Evolutionary conservation across 2,797 vertebrate genomes (phyloP), one percentile per base, ranked within the genome.

Genomic region (Toxotes lorentzi): DNA sequence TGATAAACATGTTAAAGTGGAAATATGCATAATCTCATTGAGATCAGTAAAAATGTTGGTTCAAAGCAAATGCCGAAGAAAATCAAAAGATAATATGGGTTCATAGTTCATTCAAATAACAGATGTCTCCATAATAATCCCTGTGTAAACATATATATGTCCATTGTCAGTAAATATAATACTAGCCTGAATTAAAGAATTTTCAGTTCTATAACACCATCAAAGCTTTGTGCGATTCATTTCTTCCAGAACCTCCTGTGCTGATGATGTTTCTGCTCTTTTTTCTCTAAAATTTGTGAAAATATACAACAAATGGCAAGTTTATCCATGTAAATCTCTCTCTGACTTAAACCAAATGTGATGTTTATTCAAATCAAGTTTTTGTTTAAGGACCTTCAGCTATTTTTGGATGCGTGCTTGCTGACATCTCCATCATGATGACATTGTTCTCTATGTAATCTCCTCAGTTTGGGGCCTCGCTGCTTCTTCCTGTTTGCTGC

Each of bases 361-460:
- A 0, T 58, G 70, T 58, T 82, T 76, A 79, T 62, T 81, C 74
- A 51, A 74, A 65, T 76, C 88, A 87, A 92, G 78, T 88, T 82
- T 85, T 74, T 70, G 67, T 11, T 57, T 69, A 41, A 19, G 75
- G 68, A 72, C 70, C 75, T 27, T 43, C 56, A 54, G 81, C 76
- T 90, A 91, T 92, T 90, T 91, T 87, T 72, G 77, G 88, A 75
- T 27, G 38, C 12, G 0, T 1, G 81, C 70, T 87, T 14, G 58
- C 79, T 13, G 79, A 57, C 74, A 86, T 85, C 74, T 78, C 79
- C 82, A 56, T 57, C 69, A 16, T 60, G 75, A 88, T 90, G 89
- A 76, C 74, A 89, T 87, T 84, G 87, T 89, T 89, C 84, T 87
- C 78, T 56, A 59, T 83, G 88, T 88, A 91, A 91, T 89, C 88